Conservation (phyloP, 2,888 invertebrate species). For the Cerastis leucographa region DNA sequence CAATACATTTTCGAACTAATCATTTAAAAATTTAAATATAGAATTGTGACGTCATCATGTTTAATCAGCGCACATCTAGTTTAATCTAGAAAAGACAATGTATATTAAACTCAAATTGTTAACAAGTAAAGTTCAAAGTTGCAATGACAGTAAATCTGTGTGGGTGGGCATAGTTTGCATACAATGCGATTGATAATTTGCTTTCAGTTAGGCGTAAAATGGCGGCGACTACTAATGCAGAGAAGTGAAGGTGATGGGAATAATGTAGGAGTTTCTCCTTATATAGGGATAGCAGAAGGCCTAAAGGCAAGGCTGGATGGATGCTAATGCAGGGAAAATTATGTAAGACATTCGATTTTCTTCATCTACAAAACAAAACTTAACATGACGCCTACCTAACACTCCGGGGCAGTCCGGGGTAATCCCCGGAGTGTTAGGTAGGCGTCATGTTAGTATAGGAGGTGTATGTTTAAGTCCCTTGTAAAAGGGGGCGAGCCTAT, state of each 20-base stretch:
- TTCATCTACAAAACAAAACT: neutral
- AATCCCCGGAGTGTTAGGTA: too few species aligned
- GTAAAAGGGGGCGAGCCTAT: too few species aligned
- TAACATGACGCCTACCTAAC: neutral
- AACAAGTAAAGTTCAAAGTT: slow-evolving; percentile 12
- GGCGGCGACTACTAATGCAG: slow-evolving; percentile 17
- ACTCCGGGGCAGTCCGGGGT: too few species aligned
- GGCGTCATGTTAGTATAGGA: too few species aligned
- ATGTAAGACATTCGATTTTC: neutral
- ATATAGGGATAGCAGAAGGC: slow-evolving; percentile 3
- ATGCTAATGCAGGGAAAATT: neutral
- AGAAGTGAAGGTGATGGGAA: slow-evolving; percentile 27
- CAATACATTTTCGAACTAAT: slow-evolving; percentile 38
- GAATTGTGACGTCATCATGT: slow-evolving; percentile 46
- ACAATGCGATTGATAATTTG: slow-evolving; percentile 63
- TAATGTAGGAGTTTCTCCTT: slow-evolving; percentile 5
- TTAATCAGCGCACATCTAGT: slow-evolving; percentile 29
- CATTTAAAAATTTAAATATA: slow-evolving; percentile 42
- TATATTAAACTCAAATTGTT: neutral
- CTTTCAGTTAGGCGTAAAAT: slow-evolving; percentile 37
- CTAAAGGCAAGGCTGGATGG: neutral
- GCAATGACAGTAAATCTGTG: slow-evolving; percentile 14
- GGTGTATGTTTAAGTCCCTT: too few species aligned
- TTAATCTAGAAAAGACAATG: neutral
- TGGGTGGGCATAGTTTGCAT: slow-evolving; percentile 69